phyloP scores from a whole-genome alignment of 1,140 invertebrate species.

The Listronotus bonariensis region DNA sequence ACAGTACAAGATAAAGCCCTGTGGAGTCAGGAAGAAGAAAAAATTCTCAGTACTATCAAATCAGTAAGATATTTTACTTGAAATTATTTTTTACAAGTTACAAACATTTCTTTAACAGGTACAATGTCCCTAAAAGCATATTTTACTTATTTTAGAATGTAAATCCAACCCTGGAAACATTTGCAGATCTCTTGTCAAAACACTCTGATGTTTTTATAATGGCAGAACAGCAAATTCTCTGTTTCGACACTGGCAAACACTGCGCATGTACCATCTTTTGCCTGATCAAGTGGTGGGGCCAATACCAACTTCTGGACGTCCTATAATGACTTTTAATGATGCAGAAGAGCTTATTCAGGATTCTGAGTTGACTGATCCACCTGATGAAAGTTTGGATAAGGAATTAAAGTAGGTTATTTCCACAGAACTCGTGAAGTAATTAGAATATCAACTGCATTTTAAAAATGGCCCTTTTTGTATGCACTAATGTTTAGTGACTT shows the following conservation, averaged over 20 bases:
- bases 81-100: not conserved
- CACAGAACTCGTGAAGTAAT: no score
- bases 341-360: constrained; percentile 90
- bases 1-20: constrained; percentile 86
- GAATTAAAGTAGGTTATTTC: constrained; percentile 43
- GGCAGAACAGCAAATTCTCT: constrained; percentile 85
- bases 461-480: no score
- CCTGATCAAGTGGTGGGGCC: constrained; percentile 83
- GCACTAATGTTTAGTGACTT: no score
- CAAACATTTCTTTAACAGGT: constrained; percentile 1
- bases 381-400: constrained; percentile 73
- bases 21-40: constrained; percentile 89
- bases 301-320: constrained; percentile 62
- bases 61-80: constrained; percentile 68
- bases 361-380: constrained; percentile 76
- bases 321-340: constrained; percentile 86
- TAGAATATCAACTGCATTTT: no score
- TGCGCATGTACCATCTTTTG: constrained; percentile 92
- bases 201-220: constrained; percentile 86
- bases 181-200: constrained; percentile 85
- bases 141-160: constrained; percentile 38
- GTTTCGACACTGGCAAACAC: constrained; percentile 86
- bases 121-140: not conserved
- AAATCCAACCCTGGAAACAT: constrained; percentile 68
- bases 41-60: constrained; percentile 79